These are phyloP conservation scores for Tympanuchus pallidicinctus DNA, from an alignment of 2,113 vertebrate genomes.

Conservation along the genomic window DNA sequence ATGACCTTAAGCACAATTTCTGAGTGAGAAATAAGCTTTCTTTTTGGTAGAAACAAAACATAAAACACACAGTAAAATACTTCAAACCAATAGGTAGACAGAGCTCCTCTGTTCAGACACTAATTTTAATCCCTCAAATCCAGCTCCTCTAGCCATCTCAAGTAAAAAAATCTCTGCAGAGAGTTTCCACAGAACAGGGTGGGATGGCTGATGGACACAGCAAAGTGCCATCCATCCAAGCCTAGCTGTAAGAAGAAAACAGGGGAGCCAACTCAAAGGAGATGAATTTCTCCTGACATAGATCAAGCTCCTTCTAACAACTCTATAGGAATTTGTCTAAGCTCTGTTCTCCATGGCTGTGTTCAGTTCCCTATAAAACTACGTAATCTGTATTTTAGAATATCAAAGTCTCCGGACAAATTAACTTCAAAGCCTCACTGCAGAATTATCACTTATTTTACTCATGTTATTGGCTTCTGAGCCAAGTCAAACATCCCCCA, in stretches of 20 bases:
- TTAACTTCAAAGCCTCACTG: background rate
- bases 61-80: background rate
- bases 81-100: background rate
- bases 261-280: background rate
- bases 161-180: background rate
- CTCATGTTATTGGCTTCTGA: background rate
- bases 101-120: background rate
- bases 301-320: rapidly evolving
- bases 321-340: background rate
- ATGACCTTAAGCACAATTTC: background rate
- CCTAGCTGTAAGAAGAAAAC: background rate
- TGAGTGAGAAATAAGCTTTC: background rate
- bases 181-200: background rate
- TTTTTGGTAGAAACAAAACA: background rate
- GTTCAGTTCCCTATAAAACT: background rate
- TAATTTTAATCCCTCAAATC: background rate
- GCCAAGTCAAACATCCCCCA: background rate
- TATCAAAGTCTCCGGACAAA: background rate
- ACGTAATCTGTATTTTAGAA: background rate
- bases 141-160: background rate
- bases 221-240: background rate
- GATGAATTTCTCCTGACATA: background rate
- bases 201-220: background rate
- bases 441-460: background rate
- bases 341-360: background rate